A percentile compares a stretch with the other conserved stretches of the same genome.
Evolutionary conservation across 2,113 vertebrate species (phyloP).

Genomic region (Pygoscelis adeliae): DNA sequence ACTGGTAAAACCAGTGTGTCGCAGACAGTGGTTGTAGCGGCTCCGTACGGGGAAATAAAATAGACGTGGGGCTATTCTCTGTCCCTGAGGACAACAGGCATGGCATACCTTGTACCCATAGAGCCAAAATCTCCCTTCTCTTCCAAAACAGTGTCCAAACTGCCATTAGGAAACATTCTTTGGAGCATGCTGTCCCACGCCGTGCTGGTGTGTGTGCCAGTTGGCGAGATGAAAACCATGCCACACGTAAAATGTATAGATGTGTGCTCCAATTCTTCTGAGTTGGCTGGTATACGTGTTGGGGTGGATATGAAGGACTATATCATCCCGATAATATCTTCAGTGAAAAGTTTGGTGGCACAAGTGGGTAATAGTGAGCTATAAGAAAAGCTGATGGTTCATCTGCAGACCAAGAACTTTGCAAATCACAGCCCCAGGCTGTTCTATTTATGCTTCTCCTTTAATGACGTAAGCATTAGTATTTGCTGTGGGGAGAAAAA

Average conservation of each 20-base stretch:
- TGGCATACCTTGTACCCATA: not conserved
- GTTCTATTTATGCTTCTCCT: conserved; percentile 25
- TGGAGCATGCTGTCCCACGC: not conserved
- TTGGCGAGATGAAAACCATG: fast-evolving
- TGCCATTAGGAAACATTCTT: not conserved
- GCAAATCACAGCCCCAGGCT: conserved; percentile 19
- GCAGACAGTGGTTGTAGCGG: not conserved
- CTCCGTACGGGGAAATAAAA: fast-evolving
- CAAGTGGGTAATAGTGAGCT: not conserved
- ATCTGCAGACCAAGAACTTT: not conserved
- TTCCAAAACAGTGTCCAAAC: not conserved
- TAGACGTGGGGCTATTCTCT: not conserved
- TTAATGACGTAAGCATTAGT: conserved; percentile 15
- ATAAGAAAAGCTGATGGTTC: not conserved
- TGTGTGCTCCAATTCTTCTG: not conserved
- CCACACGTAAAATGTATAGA: fast-evolving
- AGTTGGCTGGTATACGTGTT: not conserved
- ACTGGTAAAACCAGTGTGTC: not conserved
- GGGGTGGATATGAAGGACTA: not conserved
- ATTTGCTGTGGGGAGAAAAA: not conserved
- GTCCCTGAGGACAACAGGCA: not conserved
- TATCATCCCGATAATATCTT: not conserved
- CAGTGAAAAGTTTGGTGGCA: not conserved
- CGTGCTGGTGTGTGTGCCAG: fast-evolving
- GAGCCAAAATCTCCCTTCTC: not conserved